Percentiles rank a stretch among this genome's conserved stretches.
Conservation (phyloP, 2,113 vertebrate genomes). For the Noctilio leporinus region DNA sequence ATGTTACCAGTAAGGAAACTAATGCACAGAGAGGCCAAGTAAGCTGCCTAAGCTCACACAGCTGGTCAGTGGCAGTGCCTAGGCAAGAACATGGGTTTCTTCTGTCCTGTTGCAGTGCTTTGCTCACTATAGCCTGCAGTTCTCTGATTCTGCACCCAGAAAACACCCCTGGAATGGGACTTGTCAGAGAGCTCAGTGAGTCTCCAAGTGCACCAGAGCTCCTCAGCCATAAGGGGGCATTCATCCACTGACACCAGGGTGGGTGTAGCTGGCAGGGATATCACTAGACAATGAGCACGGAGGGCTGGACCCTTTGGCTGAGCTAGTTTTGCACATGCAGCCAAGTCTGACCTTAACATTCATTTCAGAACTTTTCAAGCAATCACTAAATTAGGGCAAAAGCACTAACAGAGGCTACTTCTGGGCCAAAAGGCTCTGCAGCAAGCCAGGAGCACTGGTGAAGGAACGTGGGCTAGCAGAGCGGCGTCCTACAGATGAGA, state of each 20-base stretch:
- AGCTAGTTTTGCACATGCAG: background rate
- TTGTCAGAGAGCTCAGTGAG: background rate
- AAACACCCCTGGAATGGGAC: background rate
- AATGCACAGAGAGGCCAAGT: background rate
- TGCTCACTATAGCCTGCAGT: background rate
- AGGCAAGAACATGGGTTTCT: background rate
- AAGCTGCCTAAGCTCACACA: background rate
- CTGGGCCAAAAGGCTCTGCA: background rate
- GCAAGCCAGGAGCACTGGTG: background rate
- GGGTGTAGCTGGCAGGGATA: background rate
- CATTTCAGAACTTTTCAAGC: background rate
- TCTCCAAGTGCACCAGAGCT: rapidly evolving
- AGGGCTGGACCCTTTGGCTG: background rate
- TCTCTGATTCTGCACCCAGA: background rate
- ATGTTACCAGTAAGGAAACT: background rate
- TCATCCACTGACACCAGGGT: background rate
- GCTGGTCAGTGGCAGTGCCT: background rate
- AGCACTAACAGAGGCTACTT: background rate
- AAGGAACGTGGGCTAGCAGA: background rate
- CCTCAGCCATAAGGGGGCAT: background rate
- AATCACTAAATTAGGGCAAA: background rate
- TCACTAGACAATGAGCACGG: rapidly evolving
- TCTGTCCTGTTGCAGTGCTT: background rate
- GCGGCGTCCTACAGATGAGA: background rate
- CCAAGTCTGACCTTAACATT: background rate